phyloP scores from a whole-genome alignment of 2,113 vertebrate genomes.

The Anas platyrhynchos region DNA sequence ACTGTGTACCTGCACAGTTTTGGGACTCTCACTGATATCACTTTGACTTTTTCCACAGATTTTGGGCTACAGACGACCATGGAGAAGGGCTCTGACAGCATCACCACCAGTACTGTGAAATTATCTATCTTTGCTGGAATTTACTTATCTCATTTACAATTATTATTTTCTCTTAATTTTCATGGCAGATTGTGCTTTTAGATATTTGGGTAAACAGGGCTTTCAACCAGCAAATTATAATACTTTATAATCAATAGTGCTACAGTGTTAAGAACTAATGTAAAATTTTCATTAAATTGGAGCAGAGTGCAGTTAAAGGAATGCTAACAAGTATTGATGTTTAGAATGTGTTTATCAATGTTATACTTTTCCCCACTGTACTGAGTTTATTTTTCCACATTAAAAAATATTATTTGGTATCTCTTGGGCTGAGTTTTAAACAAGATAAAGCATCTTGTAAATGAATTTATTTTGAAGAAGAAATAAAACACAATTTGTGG shows the following conservation, averaged over 20 bases:
- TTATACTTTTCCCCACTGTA: conserved; percentile 77
- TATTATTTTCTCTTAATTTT: conserved; percentile 35
- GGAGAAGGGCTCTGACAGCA: background rate
- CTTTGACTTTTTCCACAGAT: background rate
- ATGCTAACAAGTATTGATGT: conserved; percentile 89
- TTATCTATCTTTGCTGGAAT: conserved; percentile 34
- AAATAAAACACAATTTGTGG: conserved; percentile 74
- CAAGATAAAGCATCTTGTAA: conserved; percentile 65
- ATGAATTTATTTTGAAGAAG: conserved; percentile 73
- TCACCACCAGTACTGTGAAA: background rate
- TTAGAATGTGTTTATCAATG: conserved; percentile 87
- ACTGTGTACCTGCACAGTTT: too few species aligned
- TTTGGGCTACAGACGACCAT: background rate
- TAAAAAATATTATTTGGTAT: conserved; percentile 67
- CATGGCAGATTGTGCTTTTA: background rate
- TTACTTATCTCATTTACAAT: conserved; percentile 42
- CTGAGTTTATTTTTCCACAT: conserved; percentile 77
- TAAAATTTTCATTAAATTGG: conserved; percentile 84
- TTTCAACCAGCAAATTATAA: conserved; percentile 84
- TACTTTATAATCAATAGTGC: conserved; percentile 81
- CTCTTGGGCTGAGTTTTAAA: conserved; percentile 69
- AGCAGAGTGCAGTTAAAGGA: conserved; percentile 80
- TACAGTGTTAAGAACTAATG: conserved; percentile 55
- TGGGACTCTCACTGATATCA: too few species aligned
- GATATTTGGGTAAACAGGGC: conserved; percentile 51